Evolutionary conservation across 2,113 vertebrate genomes (phyloP), one percentile per base, ranked within the genome.

Genomic region (Silurus meridionalis): DNA sequence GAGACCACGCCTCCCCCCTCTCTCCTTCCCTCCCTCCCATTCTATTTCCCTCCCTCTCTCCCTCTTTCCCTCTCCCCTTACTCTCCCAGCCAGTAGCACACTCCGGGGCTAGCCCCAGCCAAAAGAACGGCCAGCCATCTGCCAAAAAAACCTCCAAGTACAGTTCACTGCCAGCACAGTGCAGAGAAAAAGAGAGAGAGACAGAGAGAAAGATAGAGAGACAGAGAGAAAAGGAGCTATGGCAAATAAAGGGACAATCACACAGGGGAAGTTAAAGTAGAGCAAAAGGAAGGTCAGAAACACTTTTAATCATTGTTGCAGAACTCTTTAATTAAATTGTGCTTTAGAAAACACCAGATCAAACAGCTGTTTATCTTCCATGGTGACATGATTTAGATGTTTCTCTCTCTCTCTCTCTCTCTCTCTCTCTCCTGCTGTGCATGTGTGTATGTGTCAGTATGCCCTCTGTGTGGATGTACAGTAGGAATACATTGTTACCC

Each of bases 31-130:
- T 52, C 67, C 60, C 46, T 61, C 50, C 19, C 63, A 58, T 90
- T 89, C 91, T 86, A 86, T 78, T 82, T 87, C 85, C 82, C 86
- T 84, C 89, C 88, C 88, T 90, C 85, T 79, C 89, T 66, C 89
- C 88, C 86, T 90, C 91, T 89, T 91, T 93, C 94, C 91, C 90
- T 92, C 92, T 94, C 95, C 79, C 94, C 93, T 90, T 91, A 83
- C 90, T 93, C 89, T 92, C 92, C 88, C 94, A 96, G 96, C 95
- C 97, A 97, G 96, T 96, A 97, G 96, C 96, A 92, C 91, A 90
- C 94, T 93, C 91, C 91, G 95, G 92, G 94, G 93, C 92, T 93
- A 86, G 94, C 94, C 94, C 92, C 93, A 90, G 94, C 90, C 82
- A 94, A 93, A 80, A 91, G 89, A 90, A 58, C 2, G 89, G 89